Evolutionary conservation across 1,140 invertebrate genomes (phyloP), one percentile per base, ranked within the genome.

Genomic region (Thaumetopoea pityocampa): DNA sequence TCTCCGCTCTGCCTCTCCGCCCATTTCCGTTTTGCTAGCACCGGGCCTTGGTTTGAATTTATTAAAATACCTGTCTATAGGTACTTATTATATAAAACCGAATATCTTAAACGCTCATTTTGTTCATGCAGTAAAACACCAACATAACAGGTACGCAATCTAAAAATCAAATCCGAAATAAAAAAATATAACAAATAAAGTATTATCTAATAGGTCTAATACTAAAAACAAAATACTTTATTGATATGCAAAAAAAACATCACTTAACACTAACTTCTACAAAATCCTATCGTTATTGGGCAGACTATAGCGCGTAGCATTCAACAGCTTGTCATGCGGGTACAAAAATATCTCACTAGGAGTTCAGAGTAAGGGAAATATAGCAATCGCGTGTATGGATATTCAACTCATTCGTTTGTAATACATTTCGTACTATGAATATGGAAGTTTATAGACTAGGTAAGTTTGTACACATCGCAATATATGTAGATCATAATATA

Each of bases 201-300:
- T n/a, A n/a, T n/a, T n/a, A n/a, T n/a, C n/a, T n/a, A n/a, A n/a
- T n/a, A n/a, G n/a, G n/a, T n/a, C n/a, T 36, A 52, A 51, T 43
- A 47, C 43, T 47, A 52, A 18, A 9, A 52, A 37, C 30, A 42
- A 43, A 43, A 50, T 42, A 50, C 40, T 42, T 42, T 50, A 44
- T 37, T 52, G 50, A 52, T 47, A 52, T 45, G 41, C 43, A 36
- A 51, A 51, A 45, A 33, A 51, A 16, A 34, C 34, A 43, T 10
- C 17, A 28, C 40, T 43, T 34, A 43, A 19, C 19, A 34, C 30
- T 43, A 43, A 43, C 30, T 34, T 34, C 33, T 3, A 6, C 27
- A 33, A 26, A 34, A 6, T 22, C 9, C 9, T 19, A 18, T 32
- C 17, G 8, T 10, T 32, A 18, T 11, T 27, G 26, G 7, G 11